These are phyloP conservation scores for Sarotherodon lohbergeri DNA, from an alignment of 2,113 vertebrate species.

Conservation along the genomic window DNA sequence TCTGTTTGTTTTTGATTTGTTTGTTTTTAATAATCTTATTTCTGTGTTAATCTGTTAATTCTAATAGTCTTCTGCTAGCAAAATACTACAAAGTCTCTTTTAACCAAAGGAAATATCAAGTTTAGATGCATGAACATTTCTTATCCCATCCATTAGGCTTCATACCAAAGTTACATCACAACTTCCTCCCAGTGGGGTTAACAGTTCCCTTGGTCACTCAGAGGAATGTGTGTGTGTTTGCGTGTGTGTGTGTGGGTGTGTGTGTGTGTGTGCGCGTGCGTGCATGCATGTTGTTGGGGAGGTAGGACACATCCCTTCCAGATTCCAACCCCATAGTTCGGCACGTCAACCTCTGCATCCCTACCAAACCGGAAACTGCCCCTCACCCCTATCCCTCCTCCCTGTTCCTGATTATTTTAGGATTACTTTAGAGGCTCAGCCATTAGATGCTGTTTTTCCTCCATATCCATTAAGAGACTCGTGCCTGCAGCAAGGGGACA, in stretches of 20 bases:
- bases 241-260: rapidly evolving
- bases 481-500: not conserved
- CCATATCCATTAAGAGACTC: slow-evolving; percentile 53
- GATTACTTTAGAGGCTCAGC: slow-evolving; percentile 41
- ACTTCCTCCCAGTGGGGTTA: slow-evolving; percentile 41
- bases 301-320: not conserved
- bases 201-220: not conserved
- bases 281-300: not conserved
- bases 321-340: not conserved
- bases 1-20: not conserved
- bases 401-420: slow-evolving; percentile 51
- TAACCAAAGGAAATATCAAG: not conserved
- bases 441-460: slow-evolving; percentile 43
- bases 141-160: slow-evolving; percentile 6
- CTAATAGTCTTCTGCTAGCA: not conserved
- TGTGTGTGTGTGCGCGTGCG: rapidly evolving
- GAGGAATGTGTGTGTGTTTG: not conserved
- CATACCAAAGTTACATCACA: slow-evolving; percentile 42
- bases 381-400: not conserved
- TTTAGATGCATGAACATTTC: not conserved
- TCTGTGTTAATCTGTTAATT: not conserved
- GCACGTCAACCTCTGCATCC: slow-evolving; percentile 15
- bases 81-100: not conserved
- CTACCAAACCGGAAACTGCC: slow-evolving; percentile 13
- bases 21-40: not conserved